phyloP scores from a whole-genome alignment of 2,888 invertebrate genomes.

The Eurytoma californica region DNA sequence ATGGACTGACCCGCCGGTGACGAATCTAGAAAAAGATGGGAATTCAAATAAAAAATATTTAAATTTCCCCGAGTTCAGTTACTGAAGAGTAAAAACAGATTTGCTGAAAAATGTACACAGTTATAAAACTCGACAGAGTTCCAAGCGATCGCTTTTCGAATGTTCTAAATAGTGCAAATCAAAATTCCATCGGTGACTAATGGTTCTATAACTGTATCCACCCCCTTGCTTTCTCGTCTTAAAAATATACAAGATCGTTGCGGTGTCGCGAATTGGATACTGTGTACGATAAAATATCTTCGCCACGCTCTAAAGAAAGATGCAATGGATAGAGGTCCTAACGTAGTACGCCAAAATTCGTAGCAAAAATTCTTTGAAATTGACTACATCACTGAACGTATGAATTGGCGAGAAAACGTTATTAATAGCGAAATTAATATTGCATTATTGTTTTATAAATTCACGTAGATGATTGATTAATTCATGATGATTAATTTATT shows the following conservation, averaged over 20 bases:
- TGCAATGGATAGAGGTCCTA: background rate
- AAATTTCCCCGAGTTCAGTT: background rate
- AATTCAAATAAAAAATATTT: constrained; percentile 5
- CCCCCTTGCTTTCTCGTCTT: constrained; percentile 2
- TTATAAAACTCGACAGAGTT: background rate
- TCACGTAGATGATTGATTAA: no score
- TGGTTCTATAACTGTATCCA: constrained; percentile 38
- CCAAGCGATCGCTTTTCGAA: background rate
- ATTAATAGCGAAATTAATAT: no score
- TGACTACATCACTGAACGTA: no score
- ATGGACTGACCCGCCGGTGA: background rate
- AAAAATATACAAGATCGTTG: constrained; percentile 23
- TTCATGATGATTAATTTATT: no score
- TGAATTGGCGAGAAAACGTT: no score
- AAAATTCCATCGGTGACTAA: constrained; percentile 43
- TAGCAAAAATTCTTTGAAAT: no score
- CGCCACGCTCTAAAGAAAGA: background rate
- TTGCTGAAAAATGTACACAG: background rate
- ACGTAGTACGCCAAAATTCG: no score
- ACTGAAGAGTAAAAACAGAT: background rate
- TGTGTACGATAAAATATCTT: constrained; percentile 16
- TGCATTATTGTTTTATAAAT: no score
- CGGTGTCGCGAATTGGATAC: constrained; percentile 15
- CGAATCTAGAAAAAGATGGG: constrained; percentile 9
- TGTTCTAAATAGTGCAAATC: constrained; percentile 22